These are phyloP conservation scores for Pyrgilauda ruficollis DNA, from an alignment of 2,113 vertebrate species.

Conservation along the genomic window DNA sequence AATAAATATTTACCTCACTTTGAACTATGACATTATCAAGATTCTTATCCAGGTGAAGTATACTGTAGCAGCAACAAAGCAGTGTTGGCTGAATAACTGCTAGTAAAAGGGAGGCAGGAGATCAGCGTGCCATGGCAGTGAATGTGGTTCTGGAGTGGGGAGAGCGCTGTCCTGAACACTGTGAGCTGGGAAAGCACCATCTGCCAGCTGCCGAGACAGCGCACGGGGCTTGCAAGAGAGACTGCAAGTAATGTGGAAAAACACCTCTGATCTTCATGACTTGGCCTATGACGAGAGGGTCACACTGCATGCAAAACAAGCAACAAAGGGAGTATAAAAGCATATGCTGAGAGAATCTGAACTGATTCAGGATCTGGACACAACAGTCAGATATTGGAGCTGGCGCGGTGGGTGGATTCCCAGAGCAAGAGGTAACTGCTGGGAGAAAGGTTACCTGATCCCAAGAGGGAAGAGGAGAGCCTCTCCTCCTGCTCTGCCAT, in stretches of 20 bases:
- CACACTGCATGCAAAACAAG: not conserved
- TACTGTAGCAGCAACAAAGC: not conserved
- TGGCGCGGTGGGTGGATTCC: accelerated
- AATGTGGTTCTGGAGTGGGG: not conserved
- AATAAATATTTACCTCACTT: not conserved
- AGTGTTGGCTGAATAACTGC: not conserved
- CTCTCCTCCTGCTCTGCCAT: not conserved
- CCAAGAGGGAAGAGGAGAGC: not conserved
- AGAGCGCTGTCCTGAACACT: not conserved
- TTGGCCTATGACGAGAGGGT: not conserved
- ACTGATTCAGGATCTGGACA: not conserved
- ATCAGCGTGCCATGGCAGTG: not conserved
- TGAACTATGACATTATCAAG: not conserved
- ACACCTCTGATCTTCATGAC: not conserved
- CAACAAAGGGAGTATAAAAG: not conserved
- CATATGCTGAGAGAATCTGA: not conserved
- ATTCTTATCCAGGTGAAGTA: not conserved
- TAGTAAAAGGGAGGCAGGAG: not conserved
- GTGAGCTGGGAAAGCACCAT: not conserved
- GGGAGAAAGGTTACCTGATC: too few species aligned
- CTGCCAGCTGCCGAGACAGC: not conserved
- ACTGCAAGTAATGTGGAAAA: not conserved
- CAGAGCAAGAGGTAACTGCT: too few species aligned
- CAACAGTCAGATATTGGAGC: not conserved
- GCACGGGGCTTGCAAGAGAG: not conserved